Evolutionary conservation across 2,113 vertebrate species (phyloP).

Genomic region (Lathamus discolor): DNA sequence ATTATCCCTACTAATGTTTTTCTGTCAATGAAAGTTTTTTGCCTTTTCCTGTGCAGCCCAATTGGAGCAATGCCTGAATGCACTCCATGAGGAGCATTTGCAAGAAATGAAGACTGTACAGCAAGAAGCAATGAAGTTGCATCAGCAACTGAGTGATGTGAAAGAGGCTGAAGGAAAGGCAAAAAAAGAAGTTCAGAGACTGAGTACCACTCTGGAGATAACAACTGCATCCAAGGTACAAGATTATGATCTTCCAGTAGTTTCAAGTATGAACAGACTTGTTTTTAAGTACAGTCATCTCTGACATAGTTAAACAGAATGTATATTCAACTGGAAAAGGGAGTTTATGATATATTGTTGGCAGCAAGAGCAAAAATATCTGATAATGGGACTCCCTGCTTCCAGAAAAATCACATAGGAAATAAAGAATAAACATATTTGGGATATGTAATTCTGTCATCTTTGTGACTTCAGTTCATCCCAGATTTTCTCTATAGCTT

Average conservation of each 20-base stretch:
- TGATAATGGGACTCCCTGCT: neutral
- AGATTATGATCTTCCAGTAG: neutral
- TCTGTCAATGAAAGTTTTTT: neutral
- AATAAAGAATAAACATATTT: neutral
- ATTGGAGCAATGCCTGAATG: constrained; percentile 60
- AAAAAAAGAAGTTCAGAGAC: constrained; percentile 50
- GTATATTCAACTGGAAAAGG: neutral
- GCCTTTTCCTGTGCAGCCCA: constrained; percentile 42
- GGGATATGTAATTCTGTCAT: neutral
- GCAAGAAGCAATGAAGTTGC: constrained; percentile 64
- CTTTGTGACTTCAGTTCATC: neutral
- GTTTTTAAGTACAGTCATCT: neutral
- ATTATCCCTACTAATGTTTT: neutral
- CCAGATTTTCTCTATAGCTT: neutral
- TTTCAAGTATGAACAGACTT: neutral
- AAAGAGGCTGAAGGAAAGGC: constrained; percentile 71
- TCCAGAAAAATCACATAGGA: neutral
- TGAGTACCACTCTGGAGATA: constrained; percentile 69
- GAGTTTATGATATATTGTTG: neutral
- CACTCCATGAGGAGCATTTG: constrained; percentile 65
- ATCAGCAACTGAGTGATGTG: constrained; percentile 55
- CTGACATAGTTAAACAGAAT: neutral
- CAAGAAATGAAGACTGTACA: constrained; percentile 64
- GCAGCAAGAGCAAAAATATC: neutral
- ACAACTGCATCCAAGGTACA: constrained; percentile 68